Conservation (phyloP, 1,140 invertebrate species). For the Drosophila guanche region DNA sequence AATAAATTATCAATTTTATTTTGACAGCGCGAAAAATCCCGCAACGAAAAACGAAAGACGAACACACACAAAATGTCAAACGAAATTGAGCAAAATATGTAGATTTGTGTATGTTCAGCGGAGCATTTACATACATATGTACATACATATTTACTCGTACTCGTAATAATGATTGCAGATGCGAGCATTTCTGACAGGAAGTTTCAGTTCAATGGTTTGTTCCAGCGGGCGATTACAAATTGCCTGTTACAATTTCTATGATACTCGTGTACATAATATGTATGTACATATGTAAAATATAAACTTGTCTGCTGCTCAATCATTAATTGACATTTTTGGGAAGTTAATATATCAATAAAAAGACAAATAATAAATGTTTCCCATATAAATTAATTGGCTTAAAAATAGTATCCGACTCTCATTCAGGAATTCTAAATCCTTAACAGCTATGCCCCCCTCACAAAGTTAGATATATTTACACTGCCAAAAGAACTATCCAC, state of each 20-base stretch:
- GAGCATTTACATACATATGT: conserved; percentile 3
- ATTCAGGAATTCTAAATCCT: too few relatives aligned
- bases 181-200: conserved; percentile 72
- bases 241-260: conserved; percentile 24
- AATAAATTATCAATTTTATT: conserved; percentile 83
- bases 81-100: conserved; percentile 77
- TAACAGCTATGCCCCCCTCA: too few relatives aligned
- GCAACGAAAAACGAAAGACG: conserved; percentile 57
- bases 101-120: background rate
- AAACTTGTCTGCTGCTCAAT: too few relatives aligned
- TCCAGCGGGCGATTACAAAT: conserved; percentile 72
- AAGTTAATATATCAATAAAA: too few relatives aligned
- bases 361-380: background rate
- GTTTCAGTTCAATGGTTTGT: conserved; percentile 80
- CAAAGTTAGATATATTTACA: too few relatives aligned
- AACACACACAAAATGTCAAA: conserved; percentile 63
- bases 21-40: conserved; percentile 78
- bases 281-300: background rate
- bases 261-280: conserved; percentile 11
- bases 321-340: too few relatives aligned
- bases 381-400: background rate
- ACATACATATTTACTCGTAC: background rate
- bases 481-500: too few relatives aligned
- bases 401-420: too few relatives aligned
- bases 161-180: conserved; percentile 47